Base-by-base conservation (phyloP, 2,797 vertebrate species). In the Pyrrhura leucotis region DNA sequence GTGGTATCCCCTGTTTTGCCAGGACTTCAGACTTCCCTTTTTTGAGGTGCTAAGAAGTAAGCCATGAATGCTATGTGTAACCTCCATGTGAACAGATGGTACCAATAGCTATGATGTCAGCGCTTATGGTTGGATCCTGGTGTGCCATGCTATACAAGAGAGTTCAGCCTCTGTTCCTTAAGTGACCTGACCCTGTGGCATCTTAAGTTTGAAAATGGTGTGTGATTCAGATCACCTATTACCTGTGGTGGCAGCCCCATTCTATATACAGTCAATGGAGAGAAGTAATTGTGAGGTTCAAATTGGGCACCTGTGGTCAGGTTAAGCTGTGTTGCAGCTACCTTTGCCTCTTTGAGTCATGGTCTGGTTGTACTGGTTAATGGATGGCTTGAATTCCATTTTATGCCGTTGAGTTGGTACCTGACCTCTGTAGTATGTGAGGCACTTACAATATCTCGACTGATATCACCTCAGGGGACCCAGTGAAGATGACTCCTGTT, bases 371-470 rank as follows among this genome's bases (percentile, higher is more conserved):
- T 94, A 81, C 95, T 95, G 94, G 93, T 95, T 95, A 73, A 21
- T 73, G 0, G 14, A 51, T 88, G 85, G 20, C 54, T 89, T 90
- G 84, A 56, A 79, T 79, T 85, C 86, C 94, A 89, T 87, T 76
- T 92, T 82, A n/a, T 66, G 33, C 63, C 0, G 1, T 87, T 83
- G 87, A 74, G 87, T 96, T 96, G 62, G 72, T 81, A n/a, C 83
- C 88, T 95, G 96, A 95, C 95, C 95, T 95, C 91, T 81, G 22
- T 40, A 96, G 91, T 53, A 94, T 93, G 91, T 75, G 40, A 88
- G 93, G 88, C 88, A 84, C 91, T 91, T 76, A 7, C 5, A 69
- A 62, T 33, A 23, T 90, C 91, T 95, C 83, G 17, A 85, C 83
- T 93, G 66, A 14, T 94, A 18, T 7, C 69, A 81, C 80, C 67